Base-by-base conservation (phyloP, 2,113 vertebrate genomes). In the Indicator maculatus region DNA sequence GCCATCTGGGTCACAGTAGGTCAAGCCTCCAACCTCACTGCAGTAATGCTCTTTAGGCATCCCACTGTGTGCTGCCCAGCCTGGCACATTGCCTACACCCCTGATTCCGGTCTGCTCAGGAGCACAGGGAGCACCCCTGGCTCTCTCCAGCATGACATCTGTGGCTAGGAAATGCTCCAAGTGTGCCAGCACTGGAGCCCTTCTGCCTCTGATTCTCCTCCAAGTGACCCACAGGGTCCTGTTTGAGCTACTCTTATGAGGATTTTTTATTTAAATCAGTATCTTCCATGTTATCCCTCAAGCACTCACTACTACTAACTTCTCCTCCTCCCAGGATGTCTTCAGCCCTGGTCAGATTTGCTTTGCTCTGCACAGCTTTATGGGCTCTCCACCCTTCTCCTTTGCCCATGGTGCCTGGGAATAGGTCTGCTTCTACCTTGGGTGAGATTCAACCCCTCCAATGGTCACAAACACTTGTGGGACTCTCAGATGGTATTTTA, bases 201-300 rank as follows among this genome's bases (percentile, higher is more conserved):
- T 30, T 55, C 55, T 84, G 50, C 72, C 45, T 90, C 63, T 59
- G 41, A 63, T 80, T 83, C 78, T 56, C 76, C 92, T 93, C 72
- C 69, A 83, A 83, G 76, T 44, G 91, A 95, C 89, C 69, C 58
- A 80, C 58, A 77, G 88, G 61, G 89, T 89, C 75, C 82, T 69
- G 60, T 88, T 69, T 86, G 65, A 93, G 76, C 65, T 50, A 69
- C 69, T 3, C 21, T 83, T 88, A 86, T 4, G 73, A 70, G 74
- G 67, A 86, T 93, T 93, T 93, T 95, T 95, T 86, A 90, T 94
- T 93, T 90, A 93, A 89, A 94, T 91, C 91, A 91, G 5, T 83
- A 86, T 78, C 44, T 88, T 88, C 72, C 0, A 0, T 64, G 78
- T 63, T 75, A 75, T 82, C 69, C 60, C 91, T 79, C 77, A 82